Evolutionary conservation across 2,888 invertebrate genomes (phyloP), one percentile per base, ranked within the genome.

Genomic region (Stomorhina lunata): DNA sequence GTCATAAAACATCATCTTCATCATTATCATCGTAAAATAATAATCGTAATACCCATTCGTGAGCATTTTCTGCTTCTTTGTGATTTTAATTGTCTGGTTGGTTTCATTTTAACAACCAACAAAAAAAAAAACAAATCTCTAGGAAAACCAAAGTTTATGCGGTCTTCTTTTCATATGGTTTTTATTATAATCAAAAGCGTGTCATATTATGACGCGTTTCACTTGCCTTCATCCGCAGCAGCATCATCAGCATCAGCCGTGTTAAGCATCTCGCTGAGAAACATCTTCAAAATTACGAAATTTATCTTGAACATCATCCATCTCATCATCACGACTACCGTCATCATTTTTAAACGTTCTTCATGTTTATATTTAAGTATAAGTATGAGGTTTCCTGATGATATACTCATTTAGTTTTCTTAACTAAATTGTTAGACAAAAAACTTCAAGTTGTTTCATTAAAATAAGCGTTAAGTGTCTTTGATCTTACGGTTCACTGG

Each of bases 401-500:
- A 65, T 45, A 72, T 22, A 59, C 48, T 76, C 66, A 59, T 68
- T 68, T 45, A 69, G 69, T 69, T 55, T 34, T 37, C 29, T 45
- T 9, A 37, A 37, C 0, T 4, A 9, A 72, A 50, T 66, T 72
- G 59, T 25, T 66, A 61, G 34, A 53, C 22, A 37, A 66, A 53
- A 40, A 27, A 29, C 59, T 59, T 72, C 40, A n/a, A 65, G 29
- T 59, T 50, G 50, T 66, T 59, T 72, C 43, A 66, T 61, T 72
- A 59, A 71, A 80, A 78, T 73, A 78, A 84, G 80, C 84, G 82
- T 84, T 76, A 80, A 80, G 73, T 82, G 66, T 76, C 78, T 84
- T 84, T 83, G 84, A 84, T 83, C 82, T 82, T 78, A 71, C 66
- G 78, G 77, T 82, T 82, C 82, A 71, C 69, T 84, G 73, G 55